Base-by-base conservation (phyloP, 2,113 vertebrate species). In the Catharus bicknelli region DNA sequence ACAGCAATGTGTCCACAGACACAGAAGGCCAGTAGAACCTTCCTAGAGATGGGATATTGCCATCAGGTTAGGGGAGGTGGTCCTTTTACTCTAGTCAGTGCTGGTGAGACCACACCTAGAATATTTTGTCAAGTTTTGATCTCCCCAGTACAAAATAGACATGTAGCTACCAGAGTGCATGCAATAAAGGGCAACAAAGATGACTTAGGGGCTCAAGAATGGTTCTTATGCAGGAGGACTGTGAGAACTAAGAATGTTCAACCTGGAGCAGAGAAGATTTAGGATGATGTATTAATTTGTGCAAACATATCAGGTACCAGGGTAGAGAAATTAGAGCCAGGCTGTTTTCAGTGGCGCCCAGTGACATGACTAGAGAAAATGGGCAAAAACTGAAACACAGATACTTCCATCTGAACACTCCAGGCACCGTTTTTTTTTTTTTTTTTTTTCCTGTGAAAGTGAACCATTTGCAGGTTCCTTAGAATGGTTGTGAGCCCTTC, bases 311-410 rank as follows among this genome's bases (percentile, higher is more conserved):
- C 13, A 30, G 20, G 2, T 20, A 5, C 9, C 5, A 9, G 9
- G 20, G 30, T 16, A 55, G 59, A 78, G 55, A 59, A 78, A 59
- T 68, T 4, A 40, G 25, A 78, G 2, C 5, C 5, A 57, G 19
- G 11, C 0, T 42, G 9, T 55, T 68, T 50, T 64, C 54, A 63
- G 17, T 22, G 5, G 10, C 0, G 0, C 3, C 12, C 7, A 26
- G 17, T 26, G 29, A 30, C 14, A 50, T 0, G 1, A 54, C 11
- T 38, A 68, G 15, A 73, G n/a, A 13, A 25, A 47, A 4, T 8
- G 4, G 25, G 13, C 17, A 58, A 6, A 59, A 51, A 59, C 2
- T 20, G 29, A 58, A 86, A 48, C 7, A 21, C 5, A 36, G 14
- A 4, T 36, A 42, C 9, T 50, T 72, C 18, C 7, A 36, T 23